A percentile compares a stretch with the other conserved stretches of the same genome.
phyloP scores from a whole-genome alignment of 2,888 invertebrate species.

The Lamproptera curius region DNA sequence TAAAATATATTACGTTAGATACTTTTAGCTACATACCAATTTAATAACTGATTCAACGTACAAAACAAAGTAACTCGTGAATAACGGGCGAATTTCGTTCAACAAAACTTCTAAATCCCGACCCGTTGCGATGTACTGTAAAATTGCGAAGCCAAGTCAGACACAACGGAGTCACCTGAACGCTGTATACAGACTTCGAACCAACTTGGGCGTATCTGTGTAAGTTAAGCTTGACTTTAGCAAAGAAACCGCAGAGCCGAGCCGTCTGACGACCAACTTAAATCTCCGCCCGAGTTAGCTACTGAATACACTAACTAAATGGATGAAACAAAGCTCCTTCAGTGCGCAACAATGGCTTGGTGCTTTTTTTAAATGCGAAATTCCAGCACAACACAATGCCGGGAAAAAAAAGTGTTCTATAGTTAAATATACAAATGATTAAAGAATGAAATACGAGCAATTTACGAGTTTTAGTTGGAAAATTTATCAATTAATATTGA shows the following conservation, averaged over 20 bases:
- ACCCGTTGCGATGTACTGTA: slow-evolving; percentile 28
- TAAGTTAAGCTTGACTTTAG: slow-evolving; percentile 67
- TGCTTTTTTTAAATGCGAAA: neutral
- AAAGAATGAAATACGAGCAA: too few species aligned
- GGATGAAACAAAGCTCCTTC: slow-evolving; percentile 18
- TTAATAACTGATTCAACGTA: slow-evolving; percentile 10
- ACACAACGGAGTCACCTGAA: slow-evolving; percentile 64
- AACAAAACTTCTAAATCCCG: slow-evolving; percentile 14
- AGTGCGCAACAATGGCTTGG: slow-evolving; percentile 11
- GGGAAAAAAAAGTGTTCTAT: neutral
- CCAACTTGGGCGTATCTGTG: slow-evolving; percentile 62
- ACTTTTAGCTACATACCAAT: slow-evolving; percentile 1
- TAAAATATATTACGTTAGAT: too few species aligned
- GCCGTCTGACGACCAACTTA: slow-evolving; percentile 65
- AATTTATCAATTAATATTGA: too few species aligned
- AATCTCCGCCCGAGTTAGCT: slow-evolving; percentile 42
- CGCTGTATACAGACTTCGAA: slow-evolving; percentile 55
- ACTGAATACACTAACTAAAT: slow-evolving; percentile 23
- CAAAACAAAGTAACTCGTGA: slow-evolving; percentile 8
- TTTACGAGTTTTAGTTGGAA: too few species aligned
- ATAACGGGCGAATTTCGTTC: slow-evolving; percentile 16
- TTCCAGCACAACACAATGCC: neutral
- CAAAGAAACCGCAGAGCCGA: slow-evolving; percentile 68
- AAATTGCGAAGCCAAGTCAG: slow-evolving; percentile 56
- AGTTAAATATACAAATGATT: neutral